Evolutionary conservation across 2,113 vertebrate species (phyloP).

Genomic region (Motacilla tschutschensis): DNA sequence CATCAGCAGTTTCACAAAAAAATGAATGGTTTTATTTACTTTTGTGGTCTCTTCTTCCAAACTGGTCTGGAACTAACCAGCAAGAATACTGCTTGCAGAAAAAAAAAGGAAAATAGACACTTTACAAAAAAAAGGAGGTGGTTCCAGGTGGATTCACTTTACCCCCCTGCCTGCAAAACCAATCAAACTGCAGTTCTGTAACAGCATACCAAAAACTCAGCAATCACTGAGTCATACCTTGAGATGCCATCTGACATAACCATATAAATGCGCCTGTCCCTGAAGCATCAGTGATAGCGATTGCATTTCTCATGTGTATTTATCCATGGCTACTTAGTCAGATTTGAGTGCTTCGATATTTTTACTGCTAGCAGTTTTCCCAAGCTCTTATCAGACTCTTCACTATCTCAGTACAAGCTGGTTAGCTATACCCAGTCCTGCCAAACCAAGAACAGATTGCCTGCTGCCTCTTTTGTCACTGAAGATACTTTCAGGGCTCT

Average conservation of each 20-base stretch:
- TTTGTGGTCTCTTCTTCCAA: not conserved
- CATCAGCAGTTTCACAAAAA: not conserved
- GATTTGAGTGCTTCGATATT: not conserved
- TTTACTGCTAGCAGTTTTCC: not conserved
- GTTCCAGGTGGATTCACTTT: not conserved
- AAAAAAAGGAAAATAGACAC: not conserved
- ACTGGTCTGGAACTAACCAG: not conserved
- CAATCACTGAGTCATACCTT: not conserved
- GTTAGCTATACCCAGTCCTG: not conserved
- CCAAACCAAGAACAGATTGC: not conserved
- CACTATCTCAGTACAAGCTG: accelerated
- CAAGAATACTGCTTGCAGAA: not conserved
- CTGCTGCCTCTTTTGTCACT: not conserved
- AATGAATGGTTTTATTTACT: not conserved
- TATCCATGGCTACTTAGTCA: not conserved
- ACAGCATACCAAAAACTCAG: not conserved
- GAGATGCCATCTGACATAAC: not conserved
- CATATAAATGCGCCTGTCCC: not conserved
- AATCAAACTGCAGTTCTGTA: not conserved
- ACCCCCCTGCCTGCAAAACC: accelerated
- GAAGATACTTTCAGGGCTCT: not conserved
- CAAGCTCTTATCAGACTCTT: not conserved
- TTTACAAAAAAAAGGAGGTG: not conserved
- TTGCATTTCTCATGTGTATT: not conserved
- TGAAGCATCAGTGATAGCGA: not conserved